Evolutionary conservation across 2,113 vertebrate species (phyloP), one percentile per base, ranked within the genome.

Genomic region (Hassar affinis): DNA sequence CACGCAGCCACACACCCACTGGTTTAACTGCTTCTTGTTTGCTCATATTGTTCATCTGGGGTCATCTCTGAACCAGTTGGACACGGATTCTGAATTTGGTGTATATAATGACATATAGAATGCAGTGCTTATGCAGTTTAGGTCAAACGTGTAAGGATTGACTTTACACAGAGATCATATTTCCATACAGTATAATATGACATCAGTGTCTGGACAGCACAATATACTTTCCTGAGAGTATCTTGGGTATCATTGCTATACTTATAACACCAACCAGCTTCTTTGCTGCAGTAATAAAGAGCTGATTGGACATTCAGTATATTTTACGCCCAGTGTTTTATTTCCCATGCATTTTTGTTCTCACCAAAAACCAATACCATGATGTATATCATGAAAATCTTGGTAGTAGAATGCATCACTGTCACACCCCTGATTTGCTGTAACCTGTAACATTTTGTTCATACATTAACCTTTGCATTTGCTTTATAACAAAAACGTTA

Each of bases 21-120:
- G 62, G 0, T 72, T 51, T 52, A n/a, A 42, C 56, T 47, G 20
- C 62, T 79, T 25, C 71, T 69, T 47, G n/a, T 20, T 49, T 30
- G 27, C n/a, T 33, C 47, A 20, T 49, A 45, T 45, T 79, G 61
- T 22, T 64, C 1, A 27, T 42, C 33, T 42, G 22, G 20, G 2
- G 20, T 25, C 33, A 57, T 25, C 77, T 80, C 10, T 69, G 85
- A 89, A 89, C 84, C 77, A 85, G 42, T 89, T 82, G 89, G 83
- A 82, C 86, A 78, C 82, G 88, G 80, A 79, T 56, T 69, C 45
- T 77, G 72, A 54, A 72, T 54, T 47, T 30, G 38, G 59, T 59
- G 22, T 42, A 71, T 71, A 35, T 83, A 56, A 85, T 87, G 79
- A 17, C 9, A 6, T 68, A 49, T 38, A 59, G 14, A 52, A 52